Evolutionary conservation across 2,888 invertebrate species (phyloP).

Genomic region (Melikaiella ostensackeni): DNA sequence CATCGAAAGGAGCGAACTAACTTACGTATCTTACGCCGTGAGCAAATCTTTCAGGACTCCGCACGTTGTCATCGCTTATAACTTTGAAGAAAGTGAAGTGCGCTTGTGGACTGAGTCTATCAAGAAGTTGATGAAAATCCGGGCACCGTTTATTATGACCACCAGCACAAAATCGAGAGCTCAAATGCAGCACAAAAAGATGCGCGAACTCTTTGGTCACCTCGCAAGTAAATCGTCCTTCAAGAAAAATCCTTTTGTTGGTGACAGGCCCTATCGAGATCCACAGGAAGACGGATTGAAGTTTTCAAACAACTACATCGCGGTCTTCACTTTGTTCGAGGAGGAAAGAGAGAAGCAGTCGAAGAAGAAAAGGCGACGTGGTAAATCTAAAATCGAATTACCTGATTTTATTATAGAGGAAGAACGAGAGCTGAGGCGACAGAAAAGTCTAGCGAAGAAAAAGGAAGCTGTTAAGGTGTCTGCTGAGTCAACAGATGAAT

Average conservation of each 20-base stretch:
- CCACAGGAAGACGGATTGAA: background rate
- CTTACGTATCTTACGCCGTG: background rate
- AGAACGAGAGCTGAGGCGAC: too few species aligned
- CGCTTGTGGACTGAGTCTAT: background rate
- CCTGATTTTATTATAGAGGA: too few species aligned
- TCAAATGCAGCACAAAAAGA: background rate
- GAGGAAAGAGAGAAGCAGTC: background rate
- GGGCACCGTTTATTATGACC: background rate
- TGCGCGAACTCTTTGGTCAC: background rate
- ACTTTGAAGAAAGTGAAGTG: background rate
- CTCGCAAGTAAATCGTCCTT: background rate
- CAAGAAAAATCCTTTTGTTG: background rate
- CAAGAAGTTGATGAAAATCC: background rate
- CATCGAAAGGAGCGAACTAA: background rate
- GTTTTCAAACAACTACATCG: background rate
- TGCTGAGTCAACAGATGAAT: too few species aligned
- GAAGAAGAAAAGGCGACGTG: too few species aligned
- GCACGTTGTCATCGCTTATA: conserved; percentile 5
- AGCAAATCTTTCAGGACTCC: background rate
- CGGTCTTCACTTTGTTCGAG: conserved; percentile 5
- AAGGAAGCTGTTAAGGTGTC: background rate
- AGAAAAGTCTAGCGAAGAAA: too few species aligned
- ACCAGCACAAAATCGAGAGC: conserved; percentile 7
- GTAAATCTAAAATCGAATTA: too few species aligned
- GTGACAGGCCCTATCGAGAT: background rate